Base-by-base conservation (phyloP, 1,140 invertebrate species). In the Micrasema longulum region DNA sequence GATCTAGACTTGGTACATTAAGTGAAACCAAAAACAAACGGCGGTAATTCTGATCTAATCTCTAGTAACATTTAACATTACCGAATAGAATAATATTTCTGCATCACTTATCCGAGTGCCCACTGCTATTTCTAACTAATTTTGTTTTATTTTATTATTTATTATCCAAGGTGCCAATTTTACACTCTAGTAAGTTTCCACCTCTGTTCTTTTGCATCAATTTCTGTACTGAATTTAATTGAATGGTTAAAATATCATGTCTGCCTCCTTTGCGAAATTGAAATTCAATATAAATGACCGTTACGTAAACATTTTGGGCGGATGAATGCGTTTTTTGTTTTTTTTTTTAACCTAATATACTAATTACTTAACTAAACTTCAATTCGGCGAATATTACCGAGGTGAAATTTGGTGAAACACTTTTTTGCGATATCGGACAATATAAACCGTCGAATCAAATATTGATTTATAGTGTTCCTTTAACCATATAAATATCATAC, bases 251-350 rank as follows among this genome's bases (percentile, higher is more conserved):
- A 60, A 60, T 38, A 35, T 38, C 7, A 31, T 31, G 26, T 31
- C 26, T 31, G 26, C 55, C 55, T 41, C 16, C 35, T 60, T 41
- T 60, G 55, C 55, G 55, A 38, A 38, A 38, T 60, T 14, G 14
- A 0, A 60, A 38, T 41, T 10, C 9, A n/a, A 20, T 14, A 20
- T 20, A 60, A 16, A 20, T 14, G 9, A 12, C 36, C 16, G 23
- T 60, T 60, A 35, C 36, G 18, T 20, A 60, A 60, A 60, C n/a
- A 35, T 20, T 55, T 55, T 55, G 52, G 52, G 23, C n/a, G 23
- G 20, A 48, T 48, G n/a, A 11, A 48, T 48, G 47, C 47, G 20
- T 48, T 48, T n/a, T 31, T 53, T 53, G n/a, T 10, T 53, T 35
- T 35, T 31, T n/a, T 2, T 31, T 31, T 7, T 31, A 31, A 31